These are phyloP conservation scores for Endotricha flammealis DNA, from an alignment of 2,888 invertebrate genomes.

Conservation along the genomic window DNA sequence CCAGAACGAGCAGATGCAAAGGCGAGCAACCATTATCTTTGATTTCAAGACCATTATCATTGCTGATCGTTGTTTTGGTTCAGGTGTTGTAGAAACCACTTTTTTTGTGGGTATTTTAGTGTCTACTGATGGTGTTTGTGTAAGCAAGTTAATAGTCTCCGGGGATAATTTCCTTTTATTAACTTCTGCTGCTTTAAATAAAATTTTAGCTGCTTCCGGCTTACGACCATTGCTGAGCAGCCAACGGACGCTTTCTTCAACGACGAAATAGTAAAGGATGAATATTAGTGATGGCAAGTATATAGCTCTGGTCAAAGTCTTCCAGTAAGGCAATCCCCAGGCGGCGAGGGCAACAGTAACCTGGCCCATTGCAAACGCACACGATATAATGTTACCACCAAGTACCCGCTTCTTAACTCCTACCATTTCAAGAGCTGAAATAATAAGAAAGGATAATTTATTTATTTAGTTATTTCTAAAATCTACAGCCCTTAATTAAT, in stretches of 20 bases:
- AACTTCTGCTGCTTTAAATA: conserved; percentile 65
- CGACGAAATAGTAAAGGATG: conserved; percentile 78
- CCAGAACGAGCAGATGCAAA: conserved; percentile 83
- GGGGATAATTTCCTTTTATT: conserved; percentile 60
- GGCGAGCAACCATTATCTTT: conserved; percentile 69
- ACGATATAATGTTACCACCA: conserved; percentile 81
- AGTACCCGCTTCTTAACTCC: conserved; percentile 81
- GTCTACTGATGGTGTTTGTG: conserved; percentile 14
- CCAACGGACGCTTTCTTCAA: conserved; percentile 85
- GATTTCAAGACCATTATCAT: conserved; percentile 67
- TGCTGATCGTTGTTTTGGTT: conserved; percentile 27
- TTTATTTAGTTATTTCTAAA: too few relatives aligned
- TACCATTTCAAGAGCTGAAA: conserved; percentile 83
- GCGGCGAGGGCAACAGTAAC: conserved; percentile 79
- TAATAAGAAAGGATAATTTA: conserved; percentile 1
- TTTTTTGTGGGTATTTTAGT: conserved; percentile 12
- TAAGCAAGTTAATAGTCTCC: conserved; percentile 39
- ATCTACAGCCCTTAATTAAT: too few relatives aligned
- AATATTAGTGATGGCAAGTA: conserved; percentile 82
- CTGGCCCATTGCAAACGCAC: conserved; percentile 82
- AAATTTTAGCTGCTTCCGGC: conserved; percentile 68
- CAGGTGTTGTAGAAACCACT: neutral
- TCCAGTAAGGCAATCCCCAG: conserved; percentile 82
- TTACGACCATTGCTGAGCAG: conserved; percentile 80
- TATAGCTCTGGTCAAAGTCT: conserved; percentile 76